phyloP scores from a whole-genome alignment of 2,888 invertebrate species.

The Eupithecia insigniata region DNA sequence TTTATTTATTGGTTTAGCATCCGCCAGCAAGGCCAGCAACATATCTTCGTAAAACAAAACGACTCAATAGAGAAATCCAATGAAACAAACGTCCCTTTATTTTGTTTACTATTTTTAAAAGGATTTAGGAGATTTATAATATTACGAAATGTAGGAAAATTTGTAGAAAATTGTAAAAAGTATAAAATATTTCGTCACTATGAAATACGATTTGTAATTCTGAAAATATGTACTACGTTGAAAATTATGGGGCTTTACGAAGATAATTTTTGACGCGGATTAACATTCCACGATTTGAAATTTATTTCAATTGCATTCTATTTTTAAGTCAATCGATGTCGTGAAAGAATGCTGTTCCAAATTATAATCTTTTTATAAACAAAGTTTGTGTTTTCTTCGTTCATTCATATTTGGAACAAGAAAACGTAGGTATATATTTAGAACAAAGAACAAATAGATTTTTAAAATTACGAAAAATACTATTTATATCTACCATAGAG shows the following conservation, averaged over 20 bases:
- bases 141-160: constrained; percentile 52
- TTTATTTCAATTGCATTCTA: constrained; percentile 2
- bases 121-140: constrained; percentile 64
- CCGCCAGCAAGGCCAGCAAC: constrained; percentile 56
- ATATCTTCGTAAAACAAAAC: constrained; percentile 79
- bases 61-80: constrained; percentile 63
- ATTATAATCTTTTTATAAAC: neutral
- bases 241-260: constrained; percentile 1
- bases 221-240: neutral
- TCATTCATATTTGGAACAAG: neutral
- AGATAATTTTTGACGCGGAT: constrained; percentile 6
- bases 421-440: too few relatives aligned
- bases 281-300: constrained; percentile 5
- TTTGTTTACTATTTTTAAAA: constrained; percentile 77
- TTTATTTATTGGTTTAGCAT: constrained; percentile 28
- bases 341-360: neutral
- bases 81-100: constrained; percentile 72
- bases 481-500: too few relatives aligned
- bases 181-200: constrained; percentile 1
- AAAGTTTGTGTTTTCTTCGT: neutral
- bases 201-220: constrained; percentile 1
- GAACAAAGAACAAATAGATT: neutral
- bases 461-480: neutral
- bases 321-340: neutral
- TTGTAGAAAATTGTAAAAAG: neutral